Percentiles rank a stretch among this genome's conserved stretches.
Conservation (phyloP, 2,797 vertebrate species). For the Forpus xanthops region DNA sequence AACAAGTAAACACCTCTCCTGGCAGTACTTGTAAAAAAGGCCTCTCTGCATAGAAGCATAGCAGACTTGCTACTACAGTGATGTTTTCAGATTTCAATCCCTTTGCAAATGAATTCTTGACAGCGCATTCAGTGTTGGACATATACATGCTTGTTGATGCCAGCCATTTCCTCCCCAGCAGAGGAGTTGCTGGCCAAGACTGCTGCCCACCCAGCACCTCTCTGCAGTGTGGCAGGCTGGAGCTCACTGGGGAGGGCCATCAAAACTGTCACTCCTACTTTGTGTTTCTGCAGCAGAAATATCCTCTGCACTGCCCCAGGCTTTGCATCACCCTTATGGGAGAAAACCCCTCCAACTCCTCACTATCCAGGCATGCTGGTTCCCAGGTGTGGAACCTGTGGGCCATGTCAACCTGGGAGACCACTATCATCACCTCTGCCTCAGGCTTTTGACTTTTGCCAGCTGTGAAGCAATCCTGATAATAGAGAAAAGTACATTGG, state of each 20-base stretch:
- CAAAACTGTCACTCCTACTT: background rate
- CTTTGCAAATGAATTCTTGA: background rate
- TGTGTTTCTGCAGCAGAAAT: background rate
- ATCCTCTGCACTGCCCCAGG: background rate
- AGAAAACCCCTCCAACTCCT: background rate
- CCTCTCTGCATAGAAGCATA: background rate
- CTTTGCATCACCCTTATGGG: background rate
- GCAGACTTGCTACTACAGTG: background rate
- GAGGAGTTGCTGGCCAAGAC: background rate
- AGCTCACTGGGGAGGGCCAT: background rate
- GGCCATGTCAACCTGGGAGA: background rate
- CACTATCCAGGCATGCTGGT: background rate
- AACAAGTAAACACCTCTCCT: background rate
- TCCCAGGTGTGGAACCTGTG: background rate
- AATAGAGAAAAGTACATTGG: background rate
- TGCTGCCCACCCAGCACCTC: background rate
- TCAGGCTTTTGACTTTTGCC: background rate
- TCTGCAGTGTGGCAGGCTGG: background rate
- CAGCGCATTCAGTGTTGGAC: background rate
- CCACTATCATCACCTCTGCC: background rate
- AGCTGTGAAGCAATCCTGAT: background rate
- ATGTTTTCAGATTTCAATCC: background rate
- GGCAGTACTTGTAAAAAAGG: background rate
- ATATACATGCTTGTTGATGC: accelerated
- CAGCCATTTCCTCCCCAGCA: background rate